These are phyloP conservation scores for Orthosia incerta DNA, from an alignment of 2,888 invertebrate species.

Conservation along the genomic window DNA sequence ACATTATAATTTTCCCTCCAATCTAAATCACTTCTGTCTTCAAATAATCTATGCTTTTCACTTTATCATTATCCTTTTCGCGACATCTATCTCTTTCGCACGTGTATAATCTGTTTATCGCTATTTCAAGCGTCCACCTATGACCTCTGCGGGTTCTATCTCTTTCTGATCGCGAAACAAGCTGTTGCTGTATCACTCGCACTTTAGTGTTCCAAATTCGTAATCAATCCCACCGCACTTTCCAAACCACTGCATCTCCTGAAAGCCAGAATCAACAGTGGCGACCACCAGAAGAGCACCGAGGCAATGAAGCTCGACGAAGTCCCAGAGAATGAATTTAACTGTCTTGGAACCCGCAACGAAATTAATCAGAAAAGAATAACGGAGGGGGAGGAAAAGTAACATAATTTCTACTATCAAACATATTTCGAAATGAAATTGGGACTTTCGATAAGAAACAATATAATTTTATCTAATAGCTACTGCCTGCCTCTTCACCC, in stretches of 20 bases:
- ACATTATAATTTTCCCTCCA: not conserved
- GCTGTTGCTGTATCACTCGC: conserved; percentile 51
- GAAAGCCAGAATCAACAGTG: too few relatives aligned
- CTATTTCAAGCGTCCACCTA: conserved; percentile 69
- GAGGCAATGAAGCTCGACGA: too few relatives aligned
- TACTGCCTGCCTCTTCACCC: too few relatives aligned
- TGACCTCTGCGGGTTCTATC: conserved; percentile 71
- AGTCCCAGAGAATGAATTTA: too few relatives aligned
- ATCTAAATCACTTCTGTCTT: conserved; percentile 46
- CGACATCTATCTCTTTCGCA: conserved; percentile 66
- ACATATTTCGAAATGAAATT: conserved; percentile 27
- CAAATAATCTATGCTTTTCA: conserved; percentile 75
- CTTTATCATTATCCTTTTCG: conserved; percentile 77
- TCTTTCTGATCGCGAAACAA: conserved; percentile 68
- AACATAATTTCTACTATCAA: too few relatives aligned
- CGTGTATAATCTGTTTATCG: conserved; percentile 9
- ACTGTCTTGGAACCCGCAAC: too few relatives aligned
- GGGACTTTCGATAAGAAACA: not conserved
- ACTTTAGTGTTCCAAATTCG: conserved; percentile 17
- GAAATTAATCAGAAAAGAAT: too few relatives aligned
- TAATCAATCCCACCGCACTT: conserved; percentile 1
- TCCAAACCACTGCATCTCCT: too few relatives aligned
- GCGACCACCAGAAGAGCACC: too few relatives aligned
- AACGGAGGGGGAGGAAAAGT: too few relatives aligned
- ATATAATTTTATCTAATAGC: not conserved